These are phyloP conservation scores for Drosophila ezoana DNA, from an alignment of 2,888 invertebrate genomes.

Conservation along the genomic window DNA sequence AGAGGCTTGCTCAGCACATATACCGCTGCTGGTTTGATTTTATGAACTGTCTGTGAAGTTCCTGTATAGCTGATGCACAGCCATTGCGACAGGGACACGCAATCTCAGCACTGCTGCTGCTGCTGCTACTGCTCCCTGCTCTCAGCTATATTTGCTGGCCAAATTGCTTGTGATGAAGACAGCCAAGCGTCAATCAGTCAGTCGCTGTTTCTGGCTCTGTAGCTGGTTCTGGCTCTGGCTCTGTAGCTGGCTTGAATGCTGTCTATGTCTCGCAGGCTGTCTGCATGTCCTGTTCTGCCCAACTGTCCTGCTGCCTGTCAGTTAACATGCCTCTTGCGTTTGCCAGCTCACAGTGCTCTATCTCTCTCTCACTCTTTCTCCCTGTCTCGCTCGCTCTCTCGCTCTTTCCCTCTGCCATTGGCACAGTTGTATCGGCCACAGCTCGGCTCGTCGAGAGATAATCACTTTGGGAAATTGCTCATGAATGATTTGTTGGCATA, in stretches of 20 bases:
- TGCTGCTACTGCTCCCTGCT: constrained; percentile 6
- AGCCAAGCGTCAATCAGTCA: constrained; percentile 78
- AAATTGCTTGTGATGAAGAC: constrained; percentile 81
- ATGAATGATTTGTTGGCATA: constrained; percentile 82
- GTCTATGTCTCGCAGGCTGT: constrained; percentile 46
- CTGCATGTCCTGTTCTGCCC: constrained; percentile 37
- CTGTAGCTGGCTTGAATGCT: constrained; percentile 17
- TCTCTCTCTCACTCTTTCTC: not conserved
- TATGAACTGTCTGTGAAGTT: constrained; percentile 75
- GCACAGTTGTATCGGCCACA: constrained; percentile 24
- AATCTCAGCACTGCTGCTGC: constrained; percentile 59
- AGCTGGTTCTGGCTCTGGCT: constrained; percentile 10
- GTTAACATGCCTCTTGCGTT: constrained; percentile 75
- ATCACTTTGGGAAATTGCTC: constrained; percentile 82
- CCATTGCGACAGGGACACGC: constrained; percentile 53
- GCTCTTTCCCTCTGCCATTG: constrained; percentile 11
- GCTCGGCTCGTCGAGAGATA: constrained; percentile 72
- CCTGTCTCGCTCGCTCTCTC: constrained; percentile 2
- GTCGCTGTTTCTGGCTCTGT: constrained; percentile 44
- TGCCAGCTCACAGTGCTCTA: constrained; percentile 42
- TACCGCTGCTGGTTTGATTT: constrained; percentile 64
- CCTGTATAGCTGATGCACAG: constrained; percentile 50
- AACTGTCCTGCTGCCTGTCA: constrained; percentile 69
- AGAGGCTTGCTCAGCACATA: constrained; percentile 33
- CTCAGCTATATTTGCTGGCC: constrained; percentile 66